These are phyloP conservation scores for Oceanodroma tethys DNA, from an alignment of 2,113 vertebrate genomes.

Conservation along the genomic window DNA sequence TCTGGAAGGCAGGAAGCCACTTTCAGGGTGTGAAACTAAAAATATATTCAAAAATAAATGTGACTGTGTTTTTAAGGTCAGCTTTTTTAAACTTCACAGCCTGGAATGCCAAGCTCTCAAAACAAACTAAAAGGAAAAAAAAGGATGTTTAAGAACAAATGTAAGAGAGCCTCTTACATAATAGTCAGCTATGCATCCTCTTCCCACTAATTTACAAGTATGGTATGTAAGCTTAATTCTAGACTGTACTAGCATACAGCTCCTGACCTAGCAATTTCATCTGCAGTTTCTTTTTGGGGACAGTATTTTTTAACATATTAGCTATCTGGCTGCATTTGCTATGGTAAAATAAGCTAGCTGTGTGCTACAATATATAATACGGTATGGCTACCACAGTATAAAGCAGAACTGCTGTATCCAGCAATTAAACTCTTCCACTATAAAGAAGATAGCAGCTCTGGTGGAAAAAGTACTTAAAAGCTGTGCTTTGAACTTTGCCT, in stretches of 20 bases:
- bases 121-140: background rate
- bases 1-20: constrained; percentile 24
- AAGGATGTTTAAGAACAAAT: background rate
- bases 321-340: constrained; percentile 19
- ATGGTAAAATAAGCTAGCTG: background rate
- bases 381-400: background rate
- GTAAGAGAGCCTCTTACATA: background rate
- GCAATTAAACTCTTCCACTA: background rate
- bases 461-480: constrained; percentile 14
- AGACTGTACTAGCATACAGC: background rate
- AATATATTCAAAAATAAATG: constrained; percentile 43
- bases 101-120: background rate
- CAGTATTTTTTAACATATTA: background rate
- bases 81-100: constrained; percentile 43
- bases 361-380: background rate
- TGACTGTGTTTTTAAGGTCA: constrained; percentile 40
- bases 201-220: background rate
- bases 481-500: constrained; percentile 20
- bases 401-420: background rate
- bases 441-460: background rate
- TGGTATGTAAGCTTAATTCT: background rate
- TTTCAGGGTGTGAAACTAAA: constrained; percentile 35
- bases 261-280: background rate
- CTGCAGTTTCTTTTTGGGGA: background rate
- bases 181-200: background rate